phyloP scores from a whole-genome alignment of 2,797 vertebrate species.

The Masticophis lateralis region DNA sequence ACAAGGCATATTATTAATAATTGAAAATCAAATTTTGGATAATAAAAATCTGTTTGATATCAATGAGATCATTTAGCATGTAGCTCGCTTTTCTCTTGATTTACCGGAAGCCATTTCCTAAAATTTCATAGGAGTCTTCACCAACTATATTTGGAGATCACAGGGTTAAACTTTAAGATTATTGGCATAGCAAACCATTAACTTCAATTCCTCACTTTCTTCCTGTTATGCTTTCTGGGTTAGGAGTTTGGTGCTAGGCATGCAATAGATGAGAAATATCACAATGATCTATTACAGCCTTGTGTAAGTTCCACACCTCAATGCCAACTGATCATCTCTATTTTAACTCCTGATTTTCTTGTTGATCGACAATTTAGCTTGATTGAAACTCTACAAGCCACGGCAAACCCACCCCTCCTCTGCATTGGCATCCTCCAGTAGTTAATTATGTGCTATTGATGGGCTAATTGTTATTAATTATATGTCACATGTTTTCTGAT shows the following conservation, averaged over 20 bases:
- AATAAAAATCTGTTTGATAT: background rate
- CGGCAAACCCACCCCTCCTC: background rate
- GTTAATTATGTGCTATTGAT: conserved; percentile 1
- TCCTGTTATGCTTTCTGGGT: background rate
- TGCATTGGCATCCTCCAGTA: background rate
- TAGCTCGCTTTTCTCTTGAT: background rate
- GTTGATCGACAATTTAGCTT: background rate
- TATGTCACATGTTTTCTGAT: background rate
- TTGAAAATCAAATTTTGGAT: background rate
- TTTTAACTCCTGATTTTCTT: background rate
- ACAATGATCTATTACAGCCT: background rate
- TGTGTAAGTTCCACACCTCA: background rate
- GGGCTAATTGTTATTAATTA: background rate
- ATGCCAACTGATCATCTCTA: background rate
- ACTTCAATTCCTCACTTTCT: background rate
- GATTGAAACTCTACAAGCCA: background rate
- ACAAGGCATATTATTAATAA: too few species aligned
- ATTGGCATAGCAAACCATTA: background rate
- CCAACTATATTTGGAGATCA: background rate
- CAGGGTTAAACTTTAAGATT: background rate
- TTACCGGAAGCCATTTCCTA: background rate
- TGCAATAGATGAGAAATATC: background rate
- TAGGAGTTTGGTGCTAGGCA: background rate
- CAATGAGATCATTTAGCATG: background rate
- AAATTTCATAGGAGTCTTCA: background rate